Evolutionary conservation across 2,888 invertebrate species (phyloP).

Genomic region (Andricus curvator): DNA sequence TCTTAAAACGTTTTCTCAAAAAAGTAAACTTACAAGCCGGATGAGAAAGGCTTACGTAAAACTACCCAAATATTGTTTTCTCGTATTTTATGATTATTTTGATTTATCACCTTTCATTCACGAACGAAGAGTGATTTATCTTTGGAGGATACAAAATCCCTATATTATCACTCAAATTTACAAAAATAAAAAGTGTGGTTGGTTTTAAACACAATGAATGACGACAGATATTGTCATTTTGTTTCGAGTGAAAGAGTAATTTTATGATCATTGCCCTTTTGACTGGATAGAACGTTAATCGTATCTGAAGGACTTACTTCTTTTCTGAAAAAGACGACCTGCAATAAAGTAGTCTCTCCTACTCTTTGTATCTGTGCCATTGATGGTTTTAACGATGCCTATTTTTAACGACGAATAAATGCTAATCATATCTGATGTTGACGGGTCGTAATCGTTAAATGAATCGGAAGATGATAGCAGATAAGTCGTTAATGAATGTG

Average conservation of each 20-base stretch:
- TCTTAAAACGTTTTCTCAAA: slow-evolving; percentile 22
- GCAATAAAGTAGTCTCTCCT: slow-evolving; percentile 2
- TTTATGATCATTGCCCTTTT: slow-evolving; percentile 31
- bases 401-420: slow-evolving; percentile 46
- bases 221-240: slow-evolving; percentile 3
- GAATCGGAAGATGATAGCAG: slow-evolving; percentile 48
- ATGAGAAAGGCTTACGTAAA: slow-evolving; percentile 18
- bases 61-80: slow-evolving; percentile 13
- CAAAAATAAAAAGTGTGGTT: background rate
- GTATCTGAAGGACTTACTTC: background rate
- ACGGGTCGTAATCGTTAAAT: slow-evolving; percentile 51
- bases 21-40: slow-evolving; percentile 25
- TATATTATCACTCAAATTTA: background rate
- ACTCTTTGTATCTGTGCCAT: slow-evolving; percentile 18
- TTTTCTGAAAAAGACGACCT: slow-evolving; percentile 18
- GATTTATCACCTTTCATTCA: background rate
- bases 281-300: slow-evolving; percentile 6
- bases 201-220: background rate
- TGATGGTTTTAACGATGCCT: background rate
- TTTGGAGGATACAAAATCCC: background rate
- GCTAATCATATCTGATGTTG: slow-evolving; percentile 50
- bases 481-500: slow-evolving; percentile 45
- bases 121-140: background rate
- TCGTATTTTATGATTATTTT: background rate
- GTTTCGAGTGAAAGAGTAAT: background rate